Base-by-base conservation (phyloP, 92 coral and sea anemone species). In the Porites rus region DNA sequence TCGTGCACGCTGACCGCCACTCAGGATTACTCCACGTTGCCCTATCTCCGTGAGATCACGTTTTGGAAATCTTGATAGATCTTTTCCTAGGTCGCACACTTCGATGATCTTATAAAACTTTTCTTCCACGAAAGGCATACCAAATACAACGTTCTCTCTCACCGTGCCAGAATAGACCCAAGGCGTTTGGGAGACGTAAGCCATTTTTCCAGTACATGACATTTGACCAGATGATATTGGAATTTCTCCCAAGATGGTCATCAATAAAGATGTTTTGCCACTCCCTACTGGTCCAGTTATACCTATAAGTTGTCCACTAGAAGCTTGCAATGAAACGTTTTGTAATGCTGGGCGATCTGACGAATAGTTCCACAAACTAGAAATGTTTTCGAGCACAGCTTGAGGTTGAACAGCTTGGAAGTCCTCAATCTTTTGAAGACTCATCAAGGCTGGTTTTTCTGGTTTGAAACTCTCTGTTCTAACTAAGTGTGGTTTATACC, bases 141-240 rank as follows among this genome's bases (percentile, higher is more conserved):
- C 98, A 83, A 96, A 96, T 72, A 96, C 77, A 62, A 96, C 91
- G 88, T 96, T 96, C 62, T 96, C 96, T 81, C 86, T 89, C 66
- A 96, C 94, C 21, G 95, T 94, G n/a, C 98, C 98, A 81, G 98
- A 94, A 91, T 92, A 96, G 38, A 94, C 90, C 98, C 98, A 96
- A 14, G 98, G 88, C 67, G 83, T 91, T 66, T 96, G 98, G 20
- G 98, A 96, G 28, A 94, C 96, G 67, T 89, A 94, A 2, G 93
- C 98, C 2, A 96, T 83, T 25, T 79, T 93, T 14, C 98, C 98
- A 28, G 78, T 81, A 72, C 90, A 75, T 43, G 85, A 87, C 13
- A 94, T 88, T 43, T 87, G 84, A 21, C 98, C 98, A 50, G 90
- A 90, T 31, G 80, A 67, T 21, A 92, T 79, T 13, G 99, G 98